Conservation (phyloP, 2,888 invertebrate species). For the Leistus spinibarbis region DNA sequence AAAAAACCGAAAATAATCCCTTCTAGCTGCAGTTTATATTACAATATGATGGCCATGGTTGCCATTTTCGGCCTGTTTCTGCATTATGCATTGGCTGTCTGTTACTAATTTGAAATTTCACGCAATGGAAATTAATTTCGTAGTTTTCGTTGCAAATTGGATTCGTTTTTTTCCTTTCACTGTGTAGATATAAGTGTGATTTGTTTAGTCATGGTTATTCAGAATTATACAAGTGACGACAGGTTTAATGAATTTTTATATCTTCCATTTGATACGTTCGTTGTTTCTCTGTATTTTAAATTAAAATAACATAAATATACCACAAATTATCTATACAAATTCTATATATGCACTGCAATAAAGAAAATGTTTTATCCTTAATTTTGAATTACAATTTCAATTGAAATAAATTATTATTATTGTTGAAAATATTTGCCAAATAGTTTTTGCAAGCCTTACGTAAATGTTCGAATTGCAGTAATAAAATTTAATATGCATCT, state of each 20-base stretch:
- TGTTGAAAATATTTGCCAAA: too few species aligned
- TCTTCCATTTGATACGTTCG: too few species aligned
- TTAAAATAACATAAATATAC: too few species aligned
- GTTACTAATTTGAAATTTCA: conserved; percentile 32
- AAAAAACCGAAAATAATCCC: background rate
- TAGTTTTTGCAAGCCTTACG: too few species aligned
- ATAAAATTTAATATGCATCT: too few species aligned
- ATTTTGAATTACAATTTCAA: too few species aligned
- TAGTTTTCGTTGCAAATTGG: conserved; percentile 35
- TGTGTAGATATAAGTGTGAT: conserved; percentile 3
- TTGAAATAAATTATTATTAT: too few species aligned
- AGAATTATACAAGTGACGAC: conserved; percentile 12
- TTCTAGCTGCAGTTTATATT: background rate
- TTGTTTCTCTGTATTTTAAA: too few species aligned
- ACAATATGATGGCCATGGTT: background rate
- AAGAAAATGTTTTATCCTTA: too few species aligned
- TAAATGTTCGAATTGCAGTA: too few species aligned
- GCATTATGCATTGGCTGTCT: conserved; percentile 22
- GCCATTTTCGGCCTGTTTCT: background rate
- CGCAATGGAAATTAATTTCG: conserved; percentile 28
- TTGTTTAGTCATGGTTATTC: conserved; percentile 33
- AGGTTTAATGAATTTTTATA: background rate
- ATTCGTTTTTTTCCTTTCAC: conserved; percentile 15
- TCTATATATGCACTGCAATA: too few species aligned
- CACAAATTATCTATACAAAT: too few species aligned